A percentile compares a stretch with the other conserved stretches of the same genome.
phyloP scores from a whole-genome alignment of 2,797 vertebrate species.

The Takifugu rubripes region DNA sequence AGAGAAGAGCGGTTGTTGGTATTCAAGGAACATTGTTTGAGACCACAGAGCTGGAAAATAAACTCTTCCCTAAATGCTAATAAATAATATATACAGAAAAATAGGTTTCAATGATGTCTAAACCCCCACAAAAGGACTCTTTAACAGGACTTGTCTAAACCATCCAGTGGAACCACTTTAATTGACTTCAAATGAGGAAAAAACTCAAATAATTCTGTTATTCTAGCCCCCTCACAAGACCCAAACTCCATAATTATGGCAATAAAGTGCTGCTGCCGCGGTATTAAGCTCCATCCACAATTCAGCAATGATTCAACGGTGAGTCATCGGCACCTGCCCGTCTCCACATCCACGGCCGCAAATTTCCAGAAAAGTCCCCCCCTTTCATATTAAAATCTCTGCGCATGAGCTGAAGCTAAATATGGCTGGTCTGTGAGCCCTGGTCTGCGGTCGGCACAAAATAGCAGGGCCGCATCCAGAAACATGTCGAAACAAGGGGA shows the following conservation, averaged over 20 bases:
- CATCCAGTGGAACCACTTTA: constrained; percentile 15
- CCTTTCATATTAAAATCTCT: constrained; percentile 16
- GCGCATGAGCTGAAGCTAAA: constrained; percentile 25
- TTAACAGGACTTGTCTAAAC: constrained; percentile 4
- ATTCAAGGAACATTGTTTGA: constrained; percentile 7
- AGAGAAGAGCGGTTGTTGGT: constrained; percentile 9
- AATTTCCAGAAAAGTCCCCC: background rate
- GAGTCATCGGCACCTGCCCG: constrained; percentile 40
- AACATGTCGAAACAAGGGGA: constrained; percentile 27
- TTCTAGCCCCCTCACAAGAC: constrained; percentile 33
- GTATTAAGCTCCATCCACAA: constrained; percentile 40
- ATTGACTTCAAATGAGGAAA: constrained; percentile 1
- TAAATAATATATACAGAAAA: background rate
- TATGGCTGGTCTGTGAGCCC: constrained; percentile 9
- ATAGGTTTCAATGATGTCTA: background rate
- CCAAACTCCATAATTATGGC: constrained; percentile 27
- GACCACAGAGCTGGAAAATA: background rate
- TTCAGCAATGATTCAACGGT: constrained; percentile 33
- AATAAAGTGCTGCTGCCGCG: constrained; percentile 17
- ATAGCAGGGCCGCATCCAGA: background rate
- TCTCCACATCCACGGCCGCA: constrained; percentile 12
- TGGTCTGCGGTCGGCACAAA: too few species aligned
- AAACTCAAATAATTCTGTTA: constrained; percentile 6
- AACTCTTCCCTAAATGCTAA: background rate
- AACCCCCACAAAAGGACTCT: background rate